These are phyloP conservation scores for Isoperla grammatica DNA, from an alignment of 2,888 invertebrate species.

Conservation along the genomic window DNA sequence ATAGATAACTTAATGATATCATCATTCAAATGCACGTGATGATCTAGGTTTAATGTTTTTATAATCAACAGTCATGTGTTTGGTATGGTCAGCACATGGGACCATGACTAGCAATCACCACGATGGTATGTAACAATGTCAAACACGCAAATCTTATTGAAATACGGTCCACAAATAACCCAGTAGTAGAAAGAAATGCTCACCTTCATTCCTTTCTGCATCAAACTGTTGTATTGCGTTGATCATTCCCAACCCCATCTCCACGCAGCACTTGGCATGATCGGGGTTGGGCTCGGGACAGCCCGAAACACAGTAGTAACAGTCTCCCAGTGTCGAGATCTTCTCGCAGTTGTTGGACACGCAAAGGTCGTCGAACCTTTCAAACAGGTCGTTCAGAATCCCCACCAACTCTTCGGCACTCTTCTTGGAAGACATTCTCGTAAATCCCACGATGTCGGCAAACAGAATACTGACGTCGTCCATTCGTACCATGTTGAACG, in stretches of 20 bases:
- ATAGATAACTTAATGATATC: no score
- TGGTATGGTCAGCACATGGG: no score
- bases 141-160: no score
- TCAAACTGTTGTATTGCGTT: constrained; percentile 89
- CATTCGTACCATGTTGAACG: constrained; percentile 96
- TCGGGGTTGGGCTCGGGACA: constrained; percentile 89
- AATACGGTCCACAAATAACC: no score
- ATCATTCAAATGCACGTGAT: no score
- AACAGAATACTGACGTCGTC: constrained; percentile 94
- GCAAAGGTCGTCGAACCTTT: constrained; percentile 89
- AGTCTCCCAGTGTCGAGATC: constrained; percentile 90
- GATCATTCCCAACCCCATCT: constrained; percentile 97
- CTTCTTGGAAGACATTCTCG: constrained; percentile 94
- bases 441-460: constrained; percentile 97
- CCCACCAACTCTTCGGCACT: constrained; percentile 93
- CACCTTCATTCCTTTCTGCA: constrained; percentile 77
- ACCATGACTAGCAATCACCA: no score
- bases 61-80: no score
- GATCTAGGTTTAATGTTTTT: no score
- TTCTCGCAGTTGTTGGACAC: constrained; percentile 88
- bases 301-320: constrained; percentile 93
- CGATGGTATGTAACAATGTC: no score
- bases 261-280: constrained; percentile 92
- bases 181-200: no score
- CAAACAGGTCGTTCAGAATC: constrained; percentile 93